Base-by-base conservation (phyloP, 2,113 vertebrate species). In the Anoura caudifer region DNA sequence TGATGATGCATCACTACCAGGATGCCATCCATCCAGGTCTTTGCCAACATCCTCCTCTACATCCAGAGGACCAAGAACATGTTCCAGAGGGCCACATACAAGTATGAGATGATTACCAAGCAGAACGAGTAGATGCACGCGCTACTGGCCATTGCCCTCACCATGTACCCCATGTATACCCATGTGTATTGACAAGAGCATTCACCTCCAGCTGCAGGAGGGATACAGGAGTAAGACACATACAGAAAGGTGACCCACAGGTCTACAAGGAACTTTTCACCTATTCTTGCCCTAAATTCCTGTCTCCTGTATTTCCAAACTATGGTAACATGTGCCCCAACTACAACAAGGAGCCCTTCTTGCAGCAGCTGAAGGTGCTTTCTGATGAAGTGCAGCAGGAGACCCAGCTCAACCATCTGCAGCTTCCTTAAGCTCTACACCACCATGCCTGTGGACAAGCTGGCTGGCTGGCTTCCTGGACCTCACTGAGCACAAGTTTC, bases 91-190 rank as follows among this genome's bases (percentile, higher is more conserved):
- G 99, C 99, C 0, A 99, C 99, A 0, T 99, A 99, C 97, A 99
- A 99, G 98, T 99, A 99, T 2, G 99, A 99, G 98, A 99, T 99
- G 99, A 99, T 99, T 45, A 99, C 99, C 98, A 99, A 99, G 97
- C 99, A 99, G 98, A 99, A 99, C 0, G 99, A 99, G 98, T 99
- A 99, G 99, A 99, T 99, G 99, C 99, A 99, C 0, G 99, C 99
- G 0, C 98, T 99, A 92, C 98, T 99, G 98, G 99, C 99, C 97
- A 99, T 99, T 0, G 99, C 99, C 13, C 99, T 99, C 83, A 99
- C 99, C 96, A 99, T 99, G 99, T 99, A 99, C 98, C 99, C 99
- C 15, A 99, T 99, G 99, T 99, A 99, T 80, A 99, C 99, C 99
- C 15, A 99, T 99, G 99, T 99, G 99, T 80, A 99, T 99, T 0